Evolutionary conservation across 2,888 invertebrate species (phyloP), one percentile per base, ranked within the genome.

Genomic region (Dicranocentrus wangi): DNA sequence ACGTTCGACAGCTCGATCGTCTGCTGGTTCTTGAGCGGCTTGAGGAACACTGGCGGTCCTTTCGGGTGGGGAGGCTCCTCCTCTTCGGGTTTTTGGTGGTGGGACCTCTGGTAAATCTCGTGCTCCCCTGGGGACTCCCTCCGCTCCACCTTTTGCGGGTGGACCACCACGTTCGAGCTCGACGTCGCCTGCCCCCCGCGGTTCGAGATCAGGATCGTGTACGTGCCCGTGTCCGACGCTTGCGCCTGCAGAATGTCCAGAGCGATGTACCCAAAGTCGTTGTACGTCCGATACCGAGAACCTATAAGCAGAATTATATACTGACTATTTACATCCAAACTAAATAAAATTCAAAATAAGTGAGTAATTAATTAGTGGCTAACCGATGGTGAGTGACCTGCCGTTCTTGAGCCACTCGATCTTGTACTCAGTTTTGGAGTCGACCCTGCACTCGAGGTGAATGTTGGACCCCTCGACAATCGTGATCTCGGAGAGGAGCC

Each of bases 261-360:
- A 43, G 98, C 97, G 71, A 99, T 97, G 88, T 96, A 98, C 19
- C 99, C 99, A 89, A 99, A 99, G 88, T 99, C 99, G 88, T 97
- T 95, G 88, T 97, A 96, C 25, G 97, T 97, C 88, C 94, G 93
- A 91, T 97, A 98, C 88, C 98, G 92, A 60, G 96, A 96, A 55
- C 90, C 90, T 88, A 85, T 65, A 58, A 84, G 88, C 10, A 68
- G 17, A 68, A n/a, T 68, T n/a, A n/a, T n/a, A n/a, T n/a, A n/a
- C n/a, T n/a, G n/a, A n/a, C n/a, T n/a, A n/a, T n/a, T n/a, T n/a
- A n/a, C n/a, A n/a, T n/a, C n/a, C n/a, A n/a, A n/a, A n/a, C n/a
- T n/a, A n/a, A n/a, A n/a, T n/a, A n/a, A n/a, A n/a, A n/a, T n/a
- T n/a, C n/a, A n/a, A n/a, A n/a, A n/a, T n/a, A n/a, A n/a, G n/a